Evolutionary conservation across 2,797 vertebrate genomes (phyloP).

Genomic region (Sarcophilus harrisii): DNA sequence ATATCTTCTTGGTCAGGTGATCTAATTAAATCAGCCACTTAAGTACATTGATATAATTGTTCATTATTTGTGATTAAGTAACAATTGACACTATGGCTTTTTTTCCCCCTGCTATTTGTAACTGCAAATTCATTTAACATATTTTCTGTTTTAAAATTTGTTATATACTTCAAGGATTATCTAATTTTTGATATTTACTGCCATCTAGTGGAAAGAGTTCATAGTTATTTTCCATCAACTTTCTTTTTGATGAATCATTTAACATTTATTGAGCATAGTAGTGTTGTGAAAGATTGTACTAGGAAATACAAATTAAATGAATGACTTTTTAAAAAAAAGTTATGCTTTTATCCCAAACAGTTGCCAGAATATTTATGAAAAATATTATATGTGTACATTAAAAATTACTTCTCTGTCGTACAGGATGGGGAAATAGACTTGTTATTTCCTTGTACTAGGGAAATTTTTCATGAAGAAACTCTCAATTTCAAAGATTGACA

Average conservation of each 20-base stretch:
- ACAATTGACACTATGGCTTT: background rate
- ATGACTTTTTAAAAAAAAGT: background rate
- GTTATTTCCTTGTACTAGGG: background rate
- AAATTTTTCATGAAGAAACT: background rate
- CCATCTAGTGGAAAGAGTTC: slow-evolving; percentile 65
- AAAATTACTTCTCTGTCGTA: background rate
- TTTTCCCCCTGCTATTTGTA: slow-evolving; percentile 6
- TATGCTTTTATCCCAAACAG: background rate
- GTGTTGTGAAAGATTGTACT: background rate
- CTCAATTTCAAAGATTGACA: background rate
- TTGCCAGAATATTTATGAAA: background rate
- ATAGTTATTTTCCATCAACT: background rate
- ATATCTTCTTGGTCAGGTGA: background rate
- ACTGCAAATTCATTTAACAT: background rate
- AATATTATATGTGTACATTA: background rate
- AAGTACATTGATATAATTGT: background rate
- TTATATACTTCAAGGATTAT: background rate
- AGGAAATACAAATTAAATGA: background rate
- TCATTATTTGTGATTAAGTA: background rate
- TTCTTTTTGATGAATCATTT: background rate
- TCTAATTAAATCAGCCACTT: background rate
- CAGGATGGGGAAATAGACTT: background rate
- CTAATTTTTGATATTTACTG: slow-evolving; percentile 51
- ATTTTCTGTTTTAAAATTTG: background rate
- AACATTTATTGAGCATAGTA: background rate